Base-by-base conservation (phyloP, 2,797 vertebrate species). In the Buphagus erythrorhynchus region DNA sequence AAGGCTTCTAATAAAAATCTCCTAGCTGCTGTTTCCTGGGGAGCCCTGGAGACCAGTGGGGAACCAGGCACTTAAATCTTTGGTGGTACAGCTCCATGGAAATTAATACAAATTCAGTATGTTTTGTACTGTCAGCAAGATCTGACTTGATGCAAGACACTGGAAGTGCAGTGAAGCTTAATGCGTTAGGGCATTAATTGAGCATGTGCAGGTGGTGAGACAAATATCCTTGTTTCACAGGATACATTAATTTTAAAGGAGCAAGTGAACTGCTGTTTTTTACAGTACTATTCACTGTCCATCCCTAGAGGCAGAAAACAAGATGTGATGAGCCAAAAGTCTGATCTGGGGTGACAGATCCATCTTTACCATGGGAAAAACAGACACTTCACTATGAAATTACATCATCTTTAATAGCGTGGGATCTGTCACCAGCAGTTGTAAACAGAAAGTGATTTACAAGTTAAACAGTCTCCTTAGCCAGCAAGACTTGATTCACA, bases 361-460 rank as follows among this genome's bases (percentile, higher is more conserved):
- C 83, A 33, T 85, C 58, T 89, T 95, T 86, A 72, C 58, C 83
- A 91, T 51, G 90, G 73, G 86, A 95, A 95, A 96, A 97, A 48
- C 72, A 96, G 91, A 80, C 54, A 93, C 57, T 80, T 89, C 15
- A 10, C 81, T 95, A 38, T 54, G 52, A 92, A 94, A 93, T 87
- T 6, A 94, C 84, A 91, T 95, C 88, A 93, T 89, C 67, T 89
- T 81, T 93, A 95, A 89, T 73, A 95, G 62, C 19, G 24, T 90
- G 88, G 76, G 88, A 96, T 92, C 86, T 95, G 84, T 96, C 93
- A 91, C 73, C 4, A 2, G 40, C 68, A 74, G 83, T 16, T 84
- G 84, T 91, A 91, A 97, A 93, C 84, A 94, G 61, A 90, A 81
- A 63, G 45, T 84, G 93, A 94, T 95, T 95, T 95, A 95, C 86